Evolutionary conservation across 1,140 invertebrate species (phyloP), one percentile per base, ranked within the genome.

Genomic region (Olivierus martensii): DNA sequence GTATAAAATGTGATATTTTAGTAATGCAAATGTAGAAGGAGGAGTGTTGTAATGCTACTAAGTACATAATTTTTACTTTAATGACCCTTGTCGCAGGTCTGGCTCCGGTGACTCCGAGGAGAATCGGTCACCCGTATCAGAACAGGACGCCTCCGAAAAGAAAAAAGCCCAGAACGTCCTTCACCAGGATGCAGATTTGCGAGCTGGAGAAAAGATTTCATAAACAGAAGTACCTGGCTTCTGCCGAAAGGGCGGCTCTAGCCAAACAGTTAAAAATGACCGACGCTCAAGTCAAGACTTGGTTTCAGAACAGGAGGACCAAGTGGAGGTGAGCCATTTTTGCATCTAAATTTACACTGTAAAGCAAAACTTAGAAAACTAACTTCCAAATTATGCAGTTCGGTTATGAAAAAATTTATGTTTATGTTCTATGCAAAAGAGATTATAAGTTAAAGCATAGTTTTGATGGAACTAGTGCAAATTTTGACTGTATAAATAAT

Each of bases 61-160:
- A 28, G 2, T 28, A 28, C 28, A 28, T 28, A 28, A 28, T 28
- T 28, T 28, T 28, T 28, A 28, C 28, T 28, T 28, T 28, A 28
- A 28, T 2, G 28, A 28, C 28, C 9, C 28, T 28, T 28, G 28
- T 28, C 28, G 53, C 59, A 44, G 59, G 53, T 35, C 46, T 57
- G 11, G 51, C 63, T 10, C 53, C 57, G 14, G 49, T 64, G n/a
- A 49, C 58, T 17, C 59, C 84, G 19, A 75, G 93, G 65, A 77
- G 94, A 62, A 93, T 97, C 64, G 94, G 94, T 2, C 95, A 98
- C 74, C 94, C 95, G 0, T 99, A 98, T 71, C 93, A 98, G 71
- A 97, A 96, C 72, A 74, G 94, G 63, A 96, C 92, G 9, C 94
- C 93, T 0, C 93, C 94, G 0, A 97, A 97, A 68, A 77, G 93